Conservation (phyloP, 2,888 invertebrate genomes). For the Ecliptopera silaceata region DNA sequence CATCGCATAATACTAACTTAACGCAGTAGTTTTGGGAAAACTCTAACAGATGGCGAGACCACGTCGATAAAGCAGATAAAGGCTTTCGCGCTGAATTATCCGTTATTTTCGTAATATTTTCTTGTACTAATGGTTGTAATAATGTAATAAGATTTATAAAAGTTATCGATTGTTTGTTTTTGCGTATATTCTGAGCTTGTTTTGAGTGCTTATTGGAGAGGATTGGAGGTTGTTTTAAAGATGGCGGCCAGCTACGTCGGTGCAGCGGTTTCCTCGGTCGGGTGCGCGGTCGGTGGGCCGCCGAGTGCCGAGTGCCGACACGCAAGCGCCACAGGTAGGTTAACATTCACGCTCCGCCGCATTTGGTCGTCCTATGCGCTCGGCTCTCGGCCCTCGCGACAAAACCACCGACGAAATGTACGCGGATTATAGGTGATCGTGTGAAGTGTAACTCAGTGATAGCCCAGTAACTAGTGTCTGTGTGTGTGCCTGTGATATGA, state of each 20-base stretch:
- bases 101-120: background rate
- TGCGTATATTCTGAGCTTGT: background rate
- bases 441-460: slow-evolving; percentile 71
- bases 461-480: slow-evolving; percentile 55
- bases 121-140: background rate
- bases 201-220: background rate
- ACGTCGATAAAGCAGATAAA: slow-evolving; percentile 56
- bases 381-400: slow-evolving; percentile 64
- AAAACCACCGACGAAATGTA: slow-evolving; percentile 66
- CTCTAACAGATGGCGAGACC: slow-evolving; percentile 52
- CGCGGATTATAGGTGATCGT: slow-evolving; percentile 67
- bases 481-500: slow-evolving; percentile 68
- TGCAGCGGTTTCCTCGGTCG: slow-evolving; percentile 65
- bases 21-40: slow-evolving; percentile 14
- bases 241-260: slow-evolving; percentile 66
- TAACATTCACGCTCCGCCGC: slow-evolving; percentile 80
- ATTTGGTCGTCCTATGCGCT: slow-evolving; percentile 76
- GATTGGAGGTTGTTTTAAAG: slow-evolving; percentile 55
- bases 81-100: slow-evolving; percentile 51
- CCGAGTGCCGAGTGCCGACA: slow-evolving; percentile 63
- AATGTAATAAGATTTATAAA: background rate
- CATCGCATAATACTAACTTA: slow-evolving; percentile 18
- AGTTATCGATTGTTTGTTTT: background rate
- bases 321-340: slow-evolving; percentile 82
- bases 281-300: slow-evolving; percentile 47